Percentiles rank a stretch among this genome's conserved stretches.
These are phyloP conservation scores for Poeciliopsis turrubarensis DNA, from an alignment of 2,113 vertebrate genomes.

Conservation along the genomic window DNA sequence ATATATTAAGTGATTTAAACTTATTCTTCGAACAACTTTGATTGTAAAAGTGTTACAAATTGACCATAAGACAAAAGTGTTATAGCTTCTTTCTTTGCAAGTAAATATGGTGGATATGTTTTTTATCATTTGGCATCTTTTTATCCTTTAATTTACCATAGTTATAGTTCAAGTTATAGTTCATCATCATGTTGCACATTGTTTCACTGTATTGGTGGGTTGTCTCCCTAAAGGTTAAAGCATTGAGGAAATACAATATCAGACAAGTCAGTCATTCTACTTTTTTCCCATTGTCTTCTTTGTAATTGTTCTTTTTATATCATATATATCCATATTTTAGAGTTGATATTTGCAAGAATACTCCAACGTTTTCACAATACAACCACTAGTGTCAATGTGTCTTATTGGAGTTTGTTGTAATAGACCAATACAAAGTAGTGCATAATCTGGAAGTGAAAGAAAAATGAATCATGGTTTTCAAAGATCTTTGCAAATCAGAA, in stretches of 20 bases:
- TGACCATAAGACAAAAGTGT: background rate
- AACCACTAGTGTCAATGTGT: background rate
- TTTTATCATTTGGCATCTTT: background rate
- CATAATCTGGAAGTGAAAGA: background rate
- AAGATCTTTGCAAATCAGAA: no score
- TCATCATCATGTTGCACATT: background rate
- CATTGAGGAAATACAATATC: no score
- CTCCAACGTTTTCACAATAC: background rate
- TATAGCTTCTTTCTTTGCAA: background rate
- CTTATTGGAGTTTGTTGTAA: background rate
- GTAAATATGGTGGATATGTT: background rate
- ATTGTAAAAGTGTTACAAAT: background rate
- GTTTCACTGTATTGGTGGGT: constrained; percentile 4
- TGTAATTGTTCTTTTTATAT: background rate
- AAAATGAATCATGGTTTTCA: background rate
- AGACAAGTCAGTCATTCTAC: background rate
- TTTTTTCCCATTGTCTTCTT: background rate
- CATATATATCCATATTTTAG: background rate
- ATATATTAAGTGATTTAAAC: background rate
- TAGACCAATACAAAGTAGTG: background rate
- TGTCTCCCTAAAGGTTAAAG: constrained; percentile 5
- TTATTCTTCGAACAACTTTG: background rate
- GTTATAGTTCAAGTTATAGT: background rate
- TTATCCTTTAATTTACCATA: background rate
- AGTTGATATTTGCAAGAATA: background rate